Evolutionary conservation across 2,888 invertebrate species (phyloP), one percentile per base, ranked within the genome.

Genomic region (Leptarthrus brevirostris): DNA sequence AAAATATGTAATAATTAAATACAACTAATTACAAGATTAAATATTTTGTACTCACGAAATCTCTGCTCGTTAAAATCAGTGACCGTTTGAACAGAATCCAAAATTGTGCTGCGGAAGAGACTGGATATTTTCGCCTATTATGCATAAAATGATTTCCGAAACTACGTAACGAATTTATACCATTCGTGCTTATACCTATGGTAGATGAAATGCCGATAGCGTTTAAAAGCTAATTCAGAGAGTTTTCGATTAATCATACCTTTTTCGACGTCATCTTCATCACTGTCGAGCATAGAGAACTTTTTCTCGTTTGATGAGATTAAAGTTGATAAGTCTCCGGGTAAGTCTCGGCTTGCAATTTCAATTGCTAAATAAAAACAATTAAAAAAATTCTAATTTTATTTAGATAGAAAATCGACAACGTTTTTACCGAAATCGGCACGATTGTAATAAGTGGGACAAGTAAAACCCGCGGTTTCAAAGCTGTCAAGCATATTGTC

Each of bases 381-480:
- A 3, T 22, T 16, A 12, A 34, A 52, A 56, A 22, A 26, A 26
- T 16, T 47, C n/a, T n/a, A n/a, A 58, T 36, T 34, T 3, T 24
- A 20, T 20, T 40, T 6, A 30, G 3, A 26, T 52, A 53, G 53
- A 64, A 5, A 30, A 3, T 22, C 34, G 4, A 34, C 8, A 56
- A 34, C 20, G 12, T 10, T 22, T 75, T 88, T 84, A 94, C 95
- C 88, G 85, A 91, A 95, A 85, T 96, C 96, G 3, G 95, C 94
- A 24, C 95, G 94, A 86, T 96, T 96, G 83, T 97, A 95, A 83
- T 93, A 94, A 3, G 91, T 88, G 0, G 96, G 96, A 84, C 96
- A 97, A 30, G 86, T 85, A 14, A 94, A 87, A 69, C 90, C 89
- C 70, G 90, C 86, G 69, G 88, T 87, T 74, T 88, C 87, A 72